phyloP scores from a whole-genome alignment of 1,140 invertebrate species.

The Dermatophagoides farinae region DNA sequence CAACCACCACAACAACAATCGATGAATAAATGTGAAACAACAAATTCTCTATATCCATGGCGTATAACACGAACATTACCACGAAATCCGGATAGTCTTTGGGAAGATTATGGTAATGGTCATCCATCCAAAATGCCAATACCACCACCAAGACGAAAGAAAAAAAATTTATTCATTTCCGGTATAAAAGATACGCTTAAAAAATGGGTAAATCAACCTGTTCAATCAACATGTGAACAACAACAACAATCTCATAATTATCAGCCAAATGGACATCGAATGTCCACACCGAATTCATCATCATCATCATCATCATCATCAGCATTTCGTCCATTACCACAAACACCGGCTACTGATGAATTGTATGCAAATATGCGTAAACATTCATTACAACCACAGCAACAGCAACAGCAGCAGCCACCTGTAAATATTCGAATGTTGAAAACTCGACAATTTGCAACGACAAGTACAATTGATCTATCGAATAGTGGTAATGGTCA shows the following conservation, averaged over 20 bases:
- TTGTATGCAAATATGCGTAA: slow-evolving; percentile 11
- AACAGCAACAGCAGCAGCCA: neutral
- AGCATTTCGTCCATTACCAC: neutral
- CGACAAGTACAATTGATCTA: too few relatives aligned
- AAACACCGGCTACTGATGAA: neutral
- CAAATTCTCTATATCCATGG: slow-evolving; percentile 1
- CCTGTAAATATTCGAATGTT: neutral
- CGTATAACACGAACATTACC: neutral
- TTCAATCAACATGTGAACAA: neutral
- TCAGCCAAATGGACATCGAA: neutral
- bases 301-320: neutral
- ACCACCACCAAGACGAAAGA: slow-evolving; percentile 52
- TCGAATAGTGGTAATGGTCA: too few relatives aligned
- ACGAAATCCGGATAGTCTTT: neutral
- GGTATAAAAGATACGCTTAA: neutral
- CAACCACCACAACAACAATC: neutral
- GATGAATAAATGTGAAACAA: neutral
- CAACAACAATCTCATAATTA: slow-evolving; percentile 1
- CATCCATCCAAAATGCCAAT: slow-evolving; percentile 41
- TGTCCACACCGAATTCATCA: neutral
- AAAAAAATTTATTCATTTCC: slow-evolving; percentile 21
- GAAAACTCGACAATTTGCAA: too few relatives aligned
- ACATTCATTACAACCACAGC: neutral
- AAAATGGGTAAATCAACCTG: neutral
- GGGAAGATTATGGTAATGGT: neutral